Conservation (phyloP, 1,140 invertebrate species). For the Ostrea edulis region DNA sequence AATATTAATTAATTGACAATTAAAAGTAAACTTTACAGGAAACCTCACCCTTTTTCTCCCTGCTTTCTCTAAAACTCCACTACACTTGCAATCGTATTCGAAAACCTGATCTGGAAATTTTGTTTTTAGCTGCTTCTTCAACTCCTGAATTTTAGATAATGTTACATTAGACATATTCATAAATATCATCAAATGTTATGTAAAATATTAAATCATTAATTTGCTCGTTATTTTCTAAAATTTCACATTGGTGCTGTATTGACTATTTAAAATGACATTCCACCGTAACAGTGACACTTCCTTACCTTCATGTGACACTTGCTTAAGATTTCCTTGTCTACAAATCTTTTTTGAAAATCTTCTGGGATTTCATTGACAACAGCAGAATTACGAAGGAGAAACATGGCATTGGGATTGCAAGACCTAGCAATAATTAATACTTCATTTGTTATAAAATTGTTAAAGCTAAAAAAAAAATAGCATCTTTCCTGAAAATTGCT, state of each 20-base stretch:
- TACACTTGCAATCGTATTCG: constrained; percentile 66
- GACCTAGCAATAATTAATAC: constrained; percentile 61
- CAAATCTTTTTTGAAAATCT: constrained; percentile 66
- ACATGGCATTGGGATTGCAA: constrained; percentile 75
- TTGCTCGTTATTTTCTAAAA: no score
- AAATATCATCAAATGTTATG: no score
- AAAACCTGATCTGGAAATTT: constrained; percentile 70
- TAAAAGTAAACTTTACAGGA: not conserved
- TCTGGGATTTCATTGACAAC: constrained; percentile 69
- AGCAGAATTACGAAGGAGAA: constrained; percentile 70
- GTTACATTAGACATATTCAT: no score
- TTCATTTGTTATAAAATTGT: no score
- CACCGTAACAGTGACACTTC: no score
- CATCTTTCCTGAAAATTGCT: no score
- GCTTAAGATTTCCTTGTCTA: constrained; percentile 65
- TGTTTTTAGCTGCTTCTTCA: constrained; percentile 66
- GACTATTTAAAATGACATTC: no score
- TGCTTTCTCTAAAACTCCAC: constrained; percentile 53
- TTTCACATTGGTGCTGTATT: no score
- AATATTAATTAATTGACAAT: no score
- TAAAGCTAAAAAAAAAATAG: no score
- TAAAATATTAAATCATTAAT: no score
- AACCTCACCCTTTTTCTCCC: constrained; percentile 69
- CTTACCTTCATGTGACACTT: constrained; percentile 72
- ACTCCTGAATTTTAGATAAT: constrained; percentile 55